These are phyloP conservation scores for Gastracanthus pulcherrimus DNA, from an alignment of 2,888 invertebrate genomes.

Conservation along the genomic window DNA sequence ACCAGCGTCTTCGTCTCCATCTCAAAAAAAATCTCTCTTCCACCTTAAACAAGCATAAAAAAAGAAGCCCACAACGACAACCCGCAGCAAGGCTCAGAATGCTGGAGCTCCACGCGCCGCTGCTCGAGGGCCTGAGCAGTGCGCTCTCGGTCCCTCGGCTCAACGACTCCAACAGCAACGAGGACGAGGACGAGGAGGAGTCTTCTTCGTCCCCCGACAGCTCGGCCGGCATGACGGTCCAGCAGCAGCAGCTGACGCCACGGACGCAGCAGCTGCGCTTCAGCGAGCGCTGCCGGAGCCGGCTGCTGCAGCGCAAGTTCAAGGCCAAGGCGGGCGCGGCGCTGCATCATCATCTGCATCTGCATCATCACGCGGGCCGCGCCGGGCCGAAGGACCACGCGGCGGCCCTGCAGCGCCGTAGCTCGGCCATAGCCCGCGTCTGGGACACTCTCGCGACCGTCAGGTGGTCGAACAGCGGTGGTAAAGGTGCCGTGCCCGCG, in stretches of 20 bases:
- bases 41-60: too few species aligned
- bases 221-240: too few species aligned
- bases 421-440: constrained; percentile 68
- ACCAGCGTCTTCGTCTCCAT: background rate
- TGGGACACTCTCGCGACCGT: constrained; percentile 70
- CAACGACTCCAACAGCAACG: constrained; percentile 26
- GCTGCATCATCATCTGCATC: constrained; percentile 5
- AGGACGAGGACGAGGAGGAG: constrained; percentile 38
- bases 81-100: too few species aligned
- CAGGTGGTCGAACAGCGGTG: constrained; percentile 54
- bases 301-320: constrained; percentile 55
- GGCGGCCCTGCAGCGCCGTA: constrained; percentile 40
- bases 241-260: constrained; percentile 1
- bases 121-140: constrained; percentile 23
- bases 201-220: background rate
- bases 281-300: constrained; percentile 37
- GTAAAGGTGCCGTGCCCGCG: background rate
- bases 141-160: background rate
- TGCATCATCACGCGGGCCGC: constrained; percentile 22
- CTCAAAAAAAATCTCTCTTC: background rate
- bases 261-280: constrained; percentile 24
- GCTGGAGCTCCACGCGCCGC: constrained; percentile 50
- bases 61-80: background rate
- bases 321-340: constrained; percentile 46
- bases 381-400: too few species aligned